phyloP scores from a whole-genome alignment of 2,797 vertebrate genomes.

The Hapalemur alaotrensis region DNA sequence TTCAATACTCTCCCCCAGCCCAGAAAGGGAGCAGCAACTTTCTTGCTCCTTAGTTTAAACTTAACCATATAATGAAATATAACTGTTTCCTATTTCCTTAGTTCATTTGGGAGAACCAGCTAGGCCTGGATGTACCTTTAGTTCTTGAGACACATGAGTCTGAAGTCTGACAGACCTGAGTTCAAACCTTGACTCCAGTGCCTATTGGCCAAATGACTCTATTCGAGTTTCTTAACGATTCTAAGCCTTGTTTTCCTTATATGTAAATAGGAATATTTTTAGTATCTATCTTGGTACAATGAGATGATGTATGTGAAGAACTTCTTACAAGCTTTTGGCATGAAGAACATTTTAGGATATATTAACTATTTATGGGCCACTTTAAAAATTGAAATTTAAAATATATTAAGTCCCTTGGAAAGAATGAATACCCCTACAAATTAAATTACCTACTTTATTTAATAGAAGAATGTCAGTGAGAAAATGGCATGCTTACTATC shows the following conservation, averaged over 20 bases:
- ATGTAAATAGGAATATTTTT: background rate
- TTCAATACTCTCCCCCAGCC: background rate
- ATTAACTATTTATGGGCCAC: constrained; percentile 20
- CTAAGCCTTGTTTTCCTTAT: background rate
- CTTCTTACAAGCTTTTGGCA: background rate
- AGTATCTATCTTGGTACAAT: background rate
- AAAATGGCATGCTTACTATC: background rate
- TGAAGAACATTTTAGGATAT: background rate
- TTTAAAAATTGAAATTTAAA: constrained; percentile 34
- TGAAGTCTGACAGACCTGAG: background rate
- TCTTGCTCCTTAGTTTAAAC: background rate
- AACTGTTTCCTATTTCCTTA: background rate
- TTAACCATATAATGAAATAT: background rate
- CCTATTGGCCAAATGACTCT: background rate
- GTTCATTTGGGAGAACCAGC: background rate
- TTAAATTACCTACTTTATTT: constrained; percentile 23
- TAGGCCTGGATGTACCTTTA: background rate
- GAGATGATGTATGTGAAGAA: background rate
- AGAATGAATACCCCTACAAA: constrained; percentile 18
- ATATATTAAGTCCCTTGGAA: background rate
- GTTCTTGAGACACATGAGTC: background rate
- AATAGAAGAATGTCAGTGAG: background rate
- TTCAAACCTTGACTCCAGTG: constrained; percentile 2
- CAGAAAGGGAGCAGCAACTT: background rate
- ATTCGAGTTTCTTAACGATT: background rate